Percentiles rank a stretch among this genome's conserved stretches.
These are phyloP conservation scores for Rhingia campestris DNA, from an alignment of 2,888 invertebrate genomes.

Conservation along the genomic window DNA sequence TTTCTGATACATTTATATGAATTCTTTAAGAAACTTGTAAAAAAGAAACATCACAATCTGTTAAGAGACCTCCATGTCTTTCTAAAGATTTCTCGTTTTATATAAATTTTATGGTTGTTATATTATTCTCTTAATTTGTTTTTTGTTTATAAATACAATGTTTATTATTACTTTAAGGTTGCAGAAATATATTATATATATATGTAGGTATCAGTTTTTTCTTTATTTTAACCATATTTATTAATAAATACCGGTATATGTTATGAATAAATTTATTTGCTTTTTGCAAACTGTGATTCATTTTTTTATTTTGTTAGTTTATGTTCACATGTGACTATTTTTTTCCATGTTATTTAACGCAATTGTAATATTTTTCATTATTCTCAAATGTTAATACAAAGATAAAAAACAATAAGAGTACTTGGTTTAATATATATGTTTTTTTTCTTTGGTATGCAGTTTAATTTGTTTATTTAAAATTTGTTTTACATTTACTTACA, in stretches of 20 bases:
- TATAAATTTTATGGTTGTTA: background rate
- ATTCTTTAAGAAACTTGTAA: constrained; percentile 70
- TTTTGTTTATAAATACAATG: constrained; percentile 43
- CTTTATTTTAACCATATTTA: constrained; percentile 23
- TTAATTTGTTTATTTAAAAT: constrained; percentile 39
- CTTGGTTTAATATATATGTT: constrained; percentile 27
- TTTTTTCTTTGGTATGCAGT: constrained; percentile 27
- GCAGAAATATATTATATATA: constrained; percentile 56
- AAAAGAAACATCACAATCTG: constrained; percentile 73
- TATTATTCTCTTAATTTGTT: constrained; percentile 19
- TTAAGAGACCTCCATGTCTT: constrained; percentile 62
- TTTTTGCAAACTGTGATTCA: constrained; percentile 12
- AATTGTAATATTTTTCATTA: constrained; percentile 17
- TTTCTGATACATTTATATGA: constrained; percentile 62
- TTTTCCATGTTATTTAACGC: constrained; percentile 18
- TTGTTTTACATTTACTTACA: constrained; percentile 49
- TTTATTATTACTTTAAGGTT: constrained; percentile 53
- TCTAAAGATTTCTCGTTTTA: constrained; percentile 40
- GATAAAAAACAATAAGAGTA: constrained; percentile 46
- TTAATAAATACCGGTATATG: constrained; percentile 39
- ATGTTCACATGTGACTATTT: constrained; percentile 32
- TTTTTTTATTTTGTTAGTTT: constrained; percentile 13
- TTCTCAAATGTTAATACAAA: constrained; percentile 25
- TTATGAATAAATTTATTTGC: constrained; percentile 31
- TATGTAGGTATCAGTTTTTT: constrained; percentile 46